These are phyloP conservation scores for Babylonia areolata DNA, from an alignment of 1,140 invertebrate species.

Conservation along the genomic window DNA sequence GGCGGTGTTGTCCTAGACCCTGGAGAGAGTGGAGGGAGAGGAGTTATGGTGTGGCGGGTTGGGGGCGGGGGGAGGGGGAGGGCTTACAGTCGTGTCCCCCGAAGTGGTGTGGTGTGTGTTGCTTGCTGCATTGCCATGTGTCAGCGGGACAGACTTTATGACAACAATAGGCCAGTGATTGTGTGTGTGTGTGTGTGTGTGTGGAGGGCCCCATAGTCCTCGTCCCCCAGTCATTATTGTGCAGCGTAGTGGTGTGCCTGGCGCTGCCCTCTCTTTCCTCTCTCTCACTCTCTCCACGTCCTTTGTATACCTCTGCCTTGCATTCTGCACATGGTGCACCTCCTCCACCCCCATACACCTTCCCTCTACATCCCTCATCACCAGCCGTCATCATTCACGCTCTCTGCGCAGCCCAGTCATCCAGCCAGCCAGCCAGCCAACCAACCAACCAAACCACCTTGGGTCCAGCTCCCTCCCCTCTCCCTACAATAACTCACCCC, in stretches of 20 bases:
- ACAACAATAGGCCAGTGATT: constrained; percentile 11
- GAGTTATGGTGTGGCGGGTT: no score
- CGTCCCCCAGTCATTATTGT: not conserved
- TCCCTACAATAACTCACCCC: not conserved
- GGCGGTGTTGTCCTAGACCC: no score
- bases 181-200: not conserved
- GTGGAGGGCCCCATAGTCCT: no score
- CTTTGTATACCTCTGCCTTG: not conserved
- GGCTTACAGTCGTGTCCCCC: not conserved
- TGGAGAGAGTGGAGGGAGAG: constrained; percentile 10
- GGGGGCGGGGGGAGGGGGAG: not conserved
- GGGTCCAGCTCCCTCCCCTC: no score
- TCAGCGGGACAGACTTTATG: not conserved
- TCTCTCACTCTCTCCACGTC: not conserved
- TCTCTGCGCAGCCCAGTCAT: no score
- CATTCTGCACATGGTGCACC: not conserved
- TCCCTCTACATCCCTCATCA: no score
- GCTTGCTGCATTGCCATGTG: not conserved
- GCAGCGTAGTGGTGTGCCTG: not conserved
- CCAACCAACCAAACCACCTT: no score
- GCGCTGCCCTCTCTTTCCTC: not conserved
- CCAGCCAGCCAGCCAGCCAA: no score
- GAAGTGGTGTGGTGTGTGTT: not conserved
- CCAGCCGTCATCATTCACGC: not conserved
- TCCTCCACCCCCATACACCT: not conserved